phyloP scores from a whole-genome alignment of 2,888 invertebrate species.

The Hylaea fasciaria region DNA sequence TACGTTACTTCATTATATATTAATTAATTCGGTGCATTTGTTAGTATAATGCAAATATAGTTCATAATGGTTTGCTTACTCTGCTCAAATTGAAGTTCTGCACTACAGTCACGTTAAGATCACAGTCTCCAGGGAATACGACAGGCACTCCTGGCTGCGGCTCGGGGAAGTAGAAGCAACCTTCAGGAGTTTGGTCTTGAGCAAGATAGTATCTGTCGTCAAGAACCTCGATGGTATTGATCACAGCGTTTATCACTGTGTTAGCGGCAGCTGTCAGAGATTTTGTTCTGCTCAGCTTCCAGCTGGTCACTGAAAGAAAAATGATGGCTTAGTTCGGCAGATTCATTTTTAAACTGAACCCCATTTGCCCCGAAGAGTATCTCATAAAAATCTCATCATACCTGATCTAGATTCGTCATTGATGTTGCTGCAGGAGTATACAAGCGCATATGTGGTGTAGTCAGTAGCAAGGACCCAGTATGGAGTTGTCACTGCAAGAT shows the following conservation, averaged over 20 bases:
- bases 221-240: conserved; percentile 52
- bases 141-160: conserved; percentile 57
- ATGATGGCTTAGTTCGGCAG: neutral
- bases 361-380: no score
- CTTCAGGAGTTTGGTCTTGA: conserved; percentile 56
- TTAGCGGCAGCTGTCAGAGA: conserved; percentile 42
- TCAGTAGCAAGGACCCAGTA: conserved; percentile 88
- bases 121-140: conserved; percentile 67
- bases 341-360: no score
- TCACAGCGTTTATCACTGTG: conserved; percentile 48
- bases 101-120: conserved; percentile 55
- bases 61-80: conserved; percentile 44
- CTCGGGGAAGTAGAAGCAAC: conserved; percentile 70
- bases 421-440: conserved; percentile 42
- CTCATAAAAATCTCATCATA: conserved; percentile 18
- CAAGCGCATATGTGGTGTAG: conserved; percentile 78
- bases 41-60: neutral
- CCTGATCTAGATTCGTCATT: conserved; percentile 40
- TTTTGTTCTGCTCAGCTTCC: conserved; percentile 68
- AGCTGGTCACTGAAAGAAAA: conserved; percentile 61
- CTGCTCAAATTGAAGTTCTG: conserved; percentile 53
- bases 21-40: no score
- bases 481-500: conserved; percentile 52
- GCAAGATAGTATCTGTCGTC: conserved; percentile 56
- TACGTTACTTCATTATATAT: no score